phyloP scores from a whole-genome alignment of 1,140 invertebrate species.

The Hypsibius dujardini region DNA sequence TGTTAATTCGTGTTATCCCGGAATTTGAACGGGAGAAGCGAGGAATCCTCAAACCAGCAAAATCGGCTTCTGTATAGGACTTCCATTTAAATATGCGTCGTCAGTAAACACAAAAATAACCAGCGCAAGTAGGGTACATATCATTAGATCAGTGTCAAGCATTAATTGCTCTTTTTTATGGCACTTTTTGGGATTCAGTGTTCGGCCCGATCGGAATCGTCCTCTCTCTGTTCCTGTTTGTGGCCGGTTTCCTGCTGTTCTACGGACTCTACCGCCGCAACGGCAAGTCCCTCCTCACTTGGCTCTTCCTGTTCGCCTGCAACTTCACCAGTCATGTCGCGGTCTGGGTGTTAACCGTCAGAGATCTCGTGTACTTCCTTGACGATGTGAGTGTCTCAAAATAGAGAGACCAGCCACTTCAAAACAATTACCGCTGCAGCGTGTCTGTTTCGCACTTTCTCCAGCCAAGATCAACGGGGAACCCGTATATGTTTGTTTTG shows the following conservation, averaged over 20 bases:
- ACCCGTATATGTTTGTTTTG: too few relatives aligned
- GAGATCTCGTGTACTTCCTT: not conserved
- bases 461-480: too few relatives aligned
- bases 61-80: too few relatives aligned
- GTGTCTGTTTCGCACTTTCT: too few relatives aligned
- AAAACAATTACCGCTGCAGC: too few relatives aligned
- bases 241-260: not conserved
- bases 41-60: too few relatives aligned
- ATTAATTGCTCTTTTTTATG: not conserved
- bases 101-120: too few relatives aligned
- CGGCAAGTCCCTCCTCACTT: not conserved
- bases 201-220: conserved; percentile 4
- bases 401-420: too few relatives aligned
- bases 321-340: not conserved
- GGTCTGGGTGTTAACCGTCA: not conserved
- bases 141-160: conserved; percentile 1
- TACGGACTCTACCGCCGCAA: not conserved
- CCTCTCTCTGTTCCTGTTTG: not conserved
- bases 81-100: too few relatives aligned
- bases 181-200: not conserved
- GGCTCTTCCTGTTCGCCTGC: not conserved
- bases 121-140: too few relatives aligned
- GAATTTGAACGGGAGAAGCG: too few relatives aligned
- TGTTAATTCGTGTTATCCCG: too few relatives aligned
- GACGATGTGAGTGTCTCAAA: not conserved